Percentiles rank a stretch among this genome's conserved stretches.
Evolutionary conservation across 2,113 vertebrate genomes (phyloP).

Genomic region (Riparia riparia): DNA sequence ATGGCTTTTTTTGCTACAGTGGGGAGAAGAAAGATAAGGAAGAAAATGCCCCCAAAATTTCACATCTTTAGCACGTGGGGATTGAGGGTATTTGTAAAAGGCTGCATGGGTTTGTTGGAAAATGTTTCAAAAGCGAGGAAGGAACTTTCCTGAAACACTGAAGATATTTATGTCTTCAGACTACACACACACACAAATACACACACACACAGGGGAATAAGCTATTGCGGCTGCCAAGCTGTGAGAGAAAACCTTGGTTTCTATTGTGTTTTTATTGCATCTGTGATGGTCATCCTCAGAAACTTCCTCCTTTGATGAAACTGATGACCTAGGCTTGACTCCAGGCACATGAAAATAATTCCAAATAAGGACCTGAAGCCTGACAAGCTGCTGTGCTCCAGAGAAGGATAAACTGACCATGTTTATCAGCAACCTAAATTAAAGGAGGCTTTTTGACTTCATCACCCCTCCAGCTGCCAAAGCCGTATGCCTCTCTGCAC

Average conservation of each 20-base stretch:
- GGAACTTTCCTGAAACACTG: not conserved
- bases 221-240: not conserved
- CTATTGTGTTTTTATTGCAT: conserved; percentile 42
- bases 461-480: not conserved
- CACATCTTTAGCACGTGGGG: rapidly evolving
- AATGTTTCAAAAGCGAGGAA: not conserved
- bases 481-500: not conserved
- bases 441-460: not conserved
- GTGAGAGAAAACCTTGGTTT: not conserved
- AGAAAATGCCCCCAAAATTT: not conserved
- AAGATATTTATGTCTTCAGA: not conserved
- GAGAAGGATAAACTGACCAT: not conserved
- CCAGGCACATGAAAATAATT: conserved; percentile 17
- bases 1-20: not conserved
- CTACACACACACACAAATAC: not conserved
- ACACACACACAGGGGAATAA: not conserved
- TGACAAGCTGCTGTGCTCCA: not conserved
- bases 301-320: conserved; percentile 49
- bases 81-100: not conserved
- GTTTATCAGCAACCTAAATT: conserved; percentile 1
- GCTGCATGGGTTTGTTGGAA: not conserved
- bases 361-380: conserved; percentile 58
- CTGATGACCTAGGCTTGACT: conserved; percentile 12
- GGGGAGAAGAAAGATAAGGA: not conserved
- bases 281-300: conserved; percentile 34